Base-by-base conservation (phyloP, 2,888 invertebrate genomes). In the Hyposoter dolosus region DNA sequence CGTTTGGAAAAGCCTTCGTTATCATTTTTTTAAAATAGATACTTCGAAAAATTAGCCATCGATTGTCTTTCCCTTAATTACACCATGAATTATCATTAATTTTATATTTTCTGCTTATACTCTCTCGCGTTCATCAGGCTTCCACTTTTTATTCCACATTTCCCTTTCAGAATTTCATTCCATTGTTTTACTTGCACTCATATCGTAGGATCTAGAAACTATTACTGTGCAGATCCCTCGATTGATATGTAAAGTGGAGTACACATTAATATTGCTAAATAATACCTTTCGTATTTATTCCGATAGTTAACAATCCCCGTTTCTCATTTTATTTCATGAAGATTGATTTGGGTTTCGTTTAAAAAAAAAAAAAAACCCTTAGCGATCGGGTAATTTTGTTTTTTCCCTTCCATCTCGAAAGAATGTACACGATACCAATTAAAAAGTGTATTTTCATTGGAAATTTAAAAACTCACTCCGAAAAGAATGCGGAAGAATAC, bases 161-260 rank as follows among this genome's bases (percentile, higher is more conserved):
- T 28, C 15, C 28, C 28, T 60, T 60, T 6, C 5, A 28, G 28
- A 60, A 1, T 28, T 60, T 28, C 28, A 0, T 5, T 28, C 1
- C 60, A 60, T 28, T 60, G 60, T 60, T 60, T 60, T 60, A 60
- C 28, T 60, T 60, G 60, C 28, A 28, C 60, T 60, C 28, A 15
- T 60, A 60, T 60, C 60, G 15, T 28, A 28, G 28, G 60, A 60
- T 60, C 60, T 23, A 4, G 60, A 6, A 28, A 60, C 15, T 28
- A 60, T 28, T 60, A 60, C 0, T 60, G 5, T 60, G 60, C 60
- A 60, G 60, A 60, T 60, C 15, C 60, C 60, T 28, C 60, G 6
- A 60, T 23, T 15, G 60, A 60, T 60, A 60, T 60, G 6, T 15
- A 28, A 28, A 60, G 28, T 60, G 28, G 28, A 28, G 15, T 60